Evolutionary conservation across 2,888 invertebrate species (phyloP), one percentile per base, ranked within the genome.

Genomic region (Lasioglossum lativentre): DNA sequence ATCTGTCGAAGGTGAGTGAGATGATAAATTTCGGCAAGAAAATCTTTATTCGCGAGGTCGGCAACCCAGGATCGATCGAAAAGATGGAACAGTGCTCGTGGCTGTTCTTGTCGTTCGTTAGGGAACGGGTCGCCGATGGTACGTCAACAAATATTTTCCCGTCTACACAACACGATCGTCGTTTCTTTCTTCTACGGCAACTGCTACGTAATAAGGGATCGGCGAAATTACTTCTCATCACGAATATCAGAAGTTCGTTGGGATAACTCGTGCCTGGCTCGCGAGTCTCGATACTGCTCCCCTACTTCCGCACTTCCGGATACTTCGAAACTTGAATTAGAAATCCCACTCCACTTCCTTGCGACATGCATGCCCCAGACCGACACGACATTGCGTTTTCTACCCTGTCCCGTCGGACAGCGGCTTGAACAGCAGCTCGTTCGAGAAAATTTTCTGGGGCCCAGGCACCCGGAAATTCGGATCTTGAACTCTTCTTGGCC

Each of bases 1-100:
- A 99, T 96, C 96, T 99, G 94, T 97, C 97, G 94, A 98, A 99
- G 98, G 99, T 99, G 95, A 97, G 96, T 88, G 76, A 45, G 34
- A 73, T 79, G 38, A 34, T n/a, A 6, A 27, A 42, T n/a, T 59
- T 59, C 63, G 30, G 63, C 4, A 38, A 16, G 1, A 12, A 5
- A 23, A 38, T 30, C 56, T 4, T n/a, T 1, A 12, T 38, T 23
- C 12, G n/a, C 19, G 68, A 68, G 23, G 38, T 40, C n/a, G 5
- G n/a, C 19, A 14, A 40, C 38, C 16, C 23, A 12, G 27, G 42
- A 63, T 40, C 42, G 27, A 68, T 34, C 68, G 38, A 10, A 38
- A 4, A 23, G 12, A 68, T 19, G 23, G 10, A 19, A 10, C 30
- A 8, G 30, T 19, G 66, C 66, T 34, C 34, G 66, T 52, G 34